phyloP scores from a whole-genome alignment of 37 sponge, comb jelly and placozoan species.

The Dysidea cf. avara region DNA sequence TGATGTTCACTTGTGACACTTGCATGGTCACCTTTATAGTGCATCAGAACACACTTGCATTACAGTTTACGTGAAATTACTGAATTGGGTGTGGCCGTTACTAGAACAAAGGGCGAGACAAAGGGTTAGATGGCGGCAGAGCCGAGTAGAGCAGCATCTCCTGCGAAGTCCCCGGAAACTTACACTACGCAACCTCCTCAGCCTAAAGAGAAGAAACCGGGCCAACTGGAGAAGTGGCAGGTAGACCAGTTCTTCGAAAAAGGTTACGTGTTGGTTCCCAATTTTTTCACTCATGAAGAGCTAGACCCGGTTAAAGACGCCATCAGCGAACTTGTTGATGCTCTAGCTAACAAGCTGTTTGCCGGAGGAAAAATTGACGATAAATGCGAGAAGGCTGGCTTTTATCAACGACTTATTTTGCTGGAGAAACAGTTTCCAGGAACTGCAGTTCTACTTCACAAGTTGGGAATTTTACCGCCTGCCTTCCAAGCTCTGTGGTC shows the following conservation, averaged over 20 bases:
- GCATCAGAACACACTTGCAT: too few relatives aligned
- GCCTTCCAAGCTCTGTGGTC: conserved; percentile 64
- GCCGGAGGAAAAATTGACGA: conserved; percentile 54
- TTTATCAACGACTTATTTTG: conserved; percentile 68
- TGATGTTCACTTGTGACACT: too few relatives aligned
- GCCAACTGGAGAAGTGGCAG: conserved; percentile 61
- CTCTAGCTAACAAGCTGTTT: conserved; percentile 67
- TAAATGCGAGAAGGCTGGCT: conserved; percentile 61
- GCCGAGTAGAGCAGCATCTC: too few relatives aligned
- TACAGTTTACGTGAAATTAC: too few relatives aligned
- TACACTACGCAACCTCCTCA: conserved; percentile 65
- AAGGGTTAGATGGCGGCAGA: too few relatives aligned
- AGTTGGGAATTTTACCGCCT: conserved; percentile 54
- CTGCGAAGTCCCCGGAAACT: conserved; percentile 44
- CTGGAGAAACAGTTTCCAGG: conserved; percentile 80
- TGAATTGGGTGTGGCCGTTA: too few relatives aligned
- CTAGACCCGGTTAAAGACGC: conserved; percentile 61
- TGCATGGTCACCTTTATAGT: too few relatives aligned
- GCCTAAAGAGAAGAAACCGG: conserved; percentile 56
- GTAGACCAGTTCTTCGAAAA: conserved; percentile 79
- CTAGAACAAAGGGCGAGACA: too few relatives aligned
- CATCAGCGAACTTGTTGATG: conserved; percentile 60
- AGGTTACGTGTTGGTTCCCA: conserved; percentile 67
- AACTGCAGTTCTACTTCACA: conserved; percentile 70
- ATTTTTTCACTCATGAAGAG: conserved; percentile 71